A percentile compares a stretch with the other conserved stretches of the same genome.
Evolutionary conservation across 1,140 invertebrate species (phyloP).

Genomic region (Leptinotarsa texana): DNA sequence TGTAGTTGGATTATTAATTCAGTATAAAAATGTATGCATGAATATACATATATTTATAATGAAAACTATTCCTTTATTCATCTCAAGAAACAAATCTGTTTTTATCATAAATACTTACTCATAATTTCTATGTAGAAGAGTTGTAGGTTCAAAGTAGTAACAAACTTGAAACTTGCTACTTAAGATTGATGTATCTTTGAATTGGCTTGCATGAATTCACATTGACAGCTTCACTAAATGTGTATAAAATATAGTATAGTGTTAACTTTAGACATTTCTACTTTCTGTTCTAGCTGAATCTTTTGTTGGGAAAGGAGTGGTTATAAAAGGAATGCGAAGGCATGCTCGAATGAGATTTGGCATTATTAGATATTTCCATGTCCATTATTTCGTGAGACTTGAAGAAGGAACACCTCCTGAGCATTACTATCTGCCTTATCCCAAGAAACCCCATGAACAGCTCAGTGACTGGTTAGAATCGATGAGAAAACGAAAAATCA

Average conservation of each 20-base stretch:
- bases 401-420: slow-evolving; percentile 92
- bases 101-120: no score
- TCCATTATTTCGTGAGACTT: slow-evolving; percentile 86
- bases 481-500: slow-evolving; percentile 73
- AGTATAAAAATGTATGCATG: no score
- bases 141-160: neutral
- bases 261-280: neutral
- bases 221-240: neutral
- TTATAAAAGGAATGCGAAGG: slow-evolving; percentile 80
- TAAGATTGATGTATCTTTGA: no score
- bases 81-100: neutral
- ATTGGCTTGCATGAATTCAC: no score
- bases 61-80: no score
- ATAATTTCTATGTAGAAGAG: no score
- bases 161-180: neutral
- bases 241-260: slow-evolving; percentile 12
- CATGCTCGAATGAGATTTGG: slow-evolving; percentile 76
- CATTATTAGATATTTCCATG: slow-evolving; percentile 76
- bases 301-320: slow-evolving; percentile 72
- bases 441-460: slow-evolving; percentile 71
- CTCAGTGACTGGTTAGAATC: slow-evolving; percentile 73
- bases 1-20: no score
- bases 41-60: no score
- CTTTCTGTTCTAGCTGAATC: slow-evolving; percentile 75
- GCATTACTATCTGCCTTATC: slow-evolving; percentile 72